Base-by-base conservation (phyloP, 2,888 invertebrate genomes). In the Morinoia aosen region DNA sequence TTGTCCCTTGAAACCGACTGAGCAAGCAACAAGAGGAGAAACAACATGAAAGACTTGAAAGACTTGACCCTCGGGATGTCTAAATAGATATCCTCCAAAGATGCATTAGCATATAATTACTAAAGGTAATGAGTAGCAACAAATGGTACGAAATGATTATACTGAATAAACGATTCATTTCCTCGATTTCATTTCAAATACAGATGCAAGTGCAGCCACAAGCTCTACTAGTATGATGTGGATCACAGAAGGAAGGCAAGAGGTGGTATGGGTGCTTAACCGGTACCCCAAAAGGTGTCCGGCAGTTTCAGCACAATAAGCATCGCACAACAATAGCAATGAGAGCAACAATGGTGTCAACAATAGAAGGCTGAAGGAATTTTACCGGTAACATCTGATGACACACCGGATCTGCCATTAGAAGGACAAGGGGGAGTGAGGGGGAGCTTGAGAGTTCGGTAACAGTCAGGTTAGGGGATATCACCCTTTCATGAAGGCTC, bases 301-400 rank as follows among this genome's bases (percentile, higher is more conserved):
- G 76, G 76, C 76, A 76, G 76, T 76, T 76, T 33, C 76, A 76
- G 19, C 76, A 93, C 93, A 93, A 93, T 93, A 93, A 93, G 93
- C 93, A 48, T 48, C 57, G 57, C 93, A 57, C 57, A 25, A 93
- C 93, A 93, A 93, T 93, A 93, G 93, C 93, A 93, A 93, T 93
- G 93, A 93, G 93, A 57, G 57, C 93, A 93, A 93, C 56, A 93
- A 57, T 93, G 93, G 19, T 57, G 57, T 56, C 93, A 57, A 93
- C 93, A 93, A 93, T 93, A 57, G 93, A 58, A 57, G 57, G n/a
- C 57, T 57, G 93, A 10, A 93, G 93, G 93, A 93, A 93, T 93
- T 93, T 93, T 93, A 93, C 93, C 56, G 93, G 93, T 57, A 93
- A 57, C 93, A 93, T 57, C 48, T 90, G 93, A 93, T 57, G 93